These are phyloP conservation scores for Crotalus viridis DNA, from an alignment of 2,113 vertebrate species.

Conservation along the genomic window DNA sequence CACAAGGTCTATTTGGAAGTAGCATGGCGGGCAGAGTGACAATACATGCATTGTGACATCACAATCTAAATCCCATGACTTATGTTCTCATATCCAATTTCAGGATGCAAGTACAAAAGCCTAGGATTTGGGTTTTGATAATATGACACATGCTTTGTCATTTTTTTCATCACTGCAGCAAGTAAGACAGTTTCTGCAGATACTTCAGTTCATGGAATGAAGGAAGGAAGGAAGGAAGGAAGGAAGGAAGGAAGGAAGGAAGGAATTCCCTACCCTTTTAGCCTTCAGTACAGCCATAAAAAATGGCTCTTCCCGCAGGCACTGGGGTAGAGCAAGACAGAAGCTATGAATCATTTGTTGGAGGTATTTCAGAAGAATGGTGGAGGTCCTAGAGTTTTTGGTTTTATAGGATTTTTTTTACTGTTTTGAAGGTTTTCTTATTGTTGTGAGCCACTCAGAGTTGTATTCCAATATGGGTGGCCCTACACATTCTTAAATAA, in stretches of 20 bases:
- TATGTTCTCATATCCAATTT: background rate
- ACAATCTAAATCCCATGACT: background rate
- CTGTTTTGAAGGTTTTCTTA: background rate
- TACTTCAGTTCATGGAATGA: background rate
- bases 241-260: too few relatives aligned
- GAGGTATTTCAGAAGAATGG: background rate
- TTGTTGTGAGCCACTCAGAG: background rate
- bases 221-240: too few relatives aligned
- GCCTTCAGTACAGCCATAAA: background rate
- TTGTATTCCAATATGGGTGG: background rate
- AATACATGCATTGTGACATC: background rate
- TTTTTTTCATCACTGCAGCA: background rate
- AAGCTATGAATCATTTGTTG: background rate
- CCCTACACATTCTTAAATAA: background rate
- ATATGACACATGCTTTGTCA: background rate
- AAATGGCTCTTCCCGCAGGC: background rate
- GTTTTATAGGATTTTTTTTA: background rate
- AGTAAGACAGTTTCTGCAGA: background rate
- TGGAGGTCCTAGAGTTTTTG: background rate
- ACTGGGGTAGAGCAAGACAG: background rate
- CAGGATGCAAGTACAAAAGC: background rate
- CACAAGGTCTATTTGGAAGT: background rate
- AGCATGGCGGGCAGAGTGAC: background rate
- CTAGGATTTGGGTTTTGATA: background rate
- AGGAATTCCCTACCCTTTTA: background rate